Evolutionary conservation across 2,888 invertebrate species (phyloP).

Genomic region (Sminthurides aquaticus): DNA sequence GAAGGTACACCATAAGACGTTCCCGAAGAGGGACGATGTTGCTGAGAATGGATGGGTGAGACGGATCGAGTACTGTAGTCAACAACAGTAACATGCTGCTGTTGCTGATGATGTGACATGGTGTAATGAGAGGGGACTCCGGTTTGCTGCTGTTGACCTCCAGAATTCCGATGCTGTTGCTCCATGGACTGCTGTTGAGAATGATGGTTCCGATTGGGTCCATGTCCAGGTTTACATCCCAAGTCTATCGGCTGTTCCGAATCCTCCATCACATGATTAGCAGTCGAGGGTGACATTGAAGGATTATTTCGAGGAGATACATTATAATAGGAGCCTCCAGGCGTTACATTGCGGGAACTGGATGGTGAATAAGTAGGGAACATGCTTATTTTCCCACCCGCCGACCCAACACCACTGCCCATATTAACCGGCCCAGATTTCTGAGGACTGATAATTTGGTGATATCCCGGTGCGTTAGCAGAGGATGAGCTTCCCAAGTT

Average conservation of each 20-base stretch:
- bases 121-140: neutral
- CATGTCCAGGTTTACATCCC: conserved; percentile 19
- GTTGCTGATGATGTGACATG: conserved; percentile 14
- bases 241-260: conserved; percentile 40
- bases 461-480: neutral
- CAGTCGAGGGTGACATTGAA: conserved; percentile 18
- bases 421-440: neutral
- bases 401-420: neutral
- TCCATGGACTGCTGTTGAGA: conserved; percentile 44
- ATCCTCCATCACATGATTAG: conserved; percentile 23
- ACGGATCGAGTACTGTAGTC: conserved; percentile 20
- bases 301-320: neutral
- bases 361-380: neutral
- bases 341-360: neutral
- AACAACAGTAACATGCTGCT: conserved; percentile 15
- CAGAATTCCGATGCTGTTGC: conserved; percentile 31
- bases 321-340: neutral
- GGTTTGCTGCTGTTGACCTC: conserved; percentile 51
- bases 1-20: conserved; percentile 31
- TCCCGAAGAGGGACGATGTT: conserved; percentile 3
- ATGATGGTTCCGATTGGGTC: conserved; percentile 42
- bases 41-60: conserved; percentile 2
- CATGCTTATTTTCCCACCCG: neutral
- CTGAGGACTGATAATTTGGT: neutral
- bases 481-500: neutral